Conservation (phyloP, 2,888 invertebrate genomes). For the Metopia argyrocephala region DNA sequence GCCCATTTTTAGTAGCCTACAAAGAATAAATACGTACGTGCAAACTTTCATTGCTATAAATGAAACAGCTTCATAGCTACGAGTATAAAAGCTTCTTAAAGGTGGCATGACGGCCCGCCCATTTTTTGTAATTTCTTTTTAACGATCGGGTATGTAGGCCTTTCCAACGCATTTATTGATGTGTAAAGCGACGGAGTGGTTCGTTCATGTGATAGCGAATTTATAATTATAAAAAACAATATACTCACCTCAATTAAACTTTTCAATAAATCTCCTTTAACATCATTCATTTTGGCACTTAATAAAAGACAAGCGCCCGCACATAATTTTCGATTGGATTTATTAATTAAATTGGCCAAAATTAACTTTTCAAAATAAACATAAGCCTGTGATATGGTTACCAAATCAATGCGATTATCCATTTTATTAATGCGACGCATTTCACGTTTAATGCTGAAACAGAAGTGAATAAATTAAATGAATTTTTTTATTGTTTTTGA, state of each 20-base stretch:
- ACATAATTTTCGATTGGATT: constrained; percentile 95
- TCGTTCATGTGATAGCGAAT: no score
- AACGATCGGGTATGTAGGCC: no score
- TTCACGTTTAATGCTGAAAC: constrained; percentile 92
- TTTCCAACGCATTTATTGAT: no score
- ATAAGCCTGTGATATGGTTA: constrained; percentile 96
- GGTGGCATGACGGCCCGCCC: no score
- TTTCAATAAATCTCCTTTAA: constrained; percentile 93
- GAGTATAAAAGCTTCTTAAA: no score
- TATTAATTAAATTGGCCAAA: constrained; percentile 93
- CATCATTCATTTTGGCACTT: constrained; percentile 97
- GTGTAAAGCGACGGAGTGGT: no score
- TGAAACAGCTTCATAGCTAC: no score
- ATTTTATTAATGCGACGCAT: constrained; percentile 94
- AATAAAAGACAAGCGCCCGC: constrained; percentile 96
- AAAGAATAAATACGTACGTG: no score
- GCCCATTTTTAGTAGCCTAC: no score
- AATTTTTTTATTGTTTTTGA: neutral
- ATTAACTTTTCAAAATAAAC: constrained; percentile 99
- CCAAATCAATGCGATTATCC: constrained; percentile 89
- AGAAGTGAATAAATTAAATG: neutral
- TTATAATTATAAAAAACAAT: neutral
- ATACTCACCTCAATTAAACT: constrained; percentile 89
- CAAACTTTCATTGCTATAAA: no score
- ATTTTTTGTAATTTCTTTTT: no score